A percentile compares a stretch with the other conserved stretches of the same genome.
Conservation (phyloP, 2,888 invertebrate species). For the Pterostichus niger region DNA sequence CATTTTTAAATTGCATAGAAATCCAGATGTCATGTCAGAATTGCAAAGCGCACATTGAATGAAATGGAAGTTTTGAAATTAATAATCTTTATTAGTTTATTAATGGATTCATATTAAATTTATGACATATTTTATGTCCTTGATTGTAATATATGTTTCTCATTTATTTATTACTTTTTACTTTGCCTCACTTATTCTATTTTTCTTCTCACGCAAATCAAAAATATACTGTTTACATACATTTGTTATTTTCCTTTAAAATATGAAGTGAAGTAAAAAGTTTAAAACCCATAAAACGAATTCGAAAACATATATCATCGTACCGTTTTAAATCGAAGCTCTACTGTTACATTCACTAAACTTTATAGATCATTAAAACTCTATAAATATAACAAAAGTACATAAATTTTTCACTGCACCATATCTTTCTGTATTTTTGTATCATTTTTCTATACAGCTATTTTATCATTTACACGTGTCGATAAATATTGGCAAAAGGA, state of each 20-base stretch:
- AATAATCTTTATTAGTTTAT: constrained; percentile 36
- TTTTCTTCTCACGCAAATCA: no score
- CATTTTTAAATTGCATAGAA: background rate
- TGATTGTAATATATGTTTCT: constrained; percentile 22
- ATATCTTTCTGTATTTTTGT: constrained; percentile 49
- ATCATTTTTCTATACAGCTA: background rate
- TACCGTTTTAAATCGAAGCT: constrained; percentile 10
- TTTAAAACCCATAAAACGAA: constrained; percentile 14
- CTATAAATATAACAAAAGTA: constrained; percentile 51
- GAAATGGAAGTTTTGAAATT: constrained; percentile 31
- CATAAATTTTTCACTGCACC: constrained; percentile 45
- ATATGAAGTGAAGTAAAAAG: constrained; percentile 11
- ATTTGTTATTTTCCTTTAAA: background rate
- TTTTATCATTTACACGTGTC: constrained; percentile 38
- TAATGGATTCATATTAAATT: constrained; percentile 47
- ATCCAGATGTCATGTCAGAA: constrained; percentile 26
- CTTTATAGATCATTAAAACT: constrained; percentile 49
- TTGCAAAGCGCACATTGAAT: constrained; percentile 32
- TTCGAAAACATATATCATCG: constrained; percentile 29
- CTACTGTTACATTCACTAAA: constrained; percentile 29
- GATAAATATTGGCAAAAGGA: background rate
- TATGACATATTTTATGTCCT: constrained; percentile 42
- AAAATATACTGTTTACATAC: background rate
- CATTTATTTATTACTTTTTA: constrained; percentile 23
- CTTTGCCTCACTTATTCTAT: background rate